Percentiles rank a stretch among this genome's conserved stretches.
Conservation (phyloP, 2,888 invertebrate species). For the Philereme transversata region DNA sequence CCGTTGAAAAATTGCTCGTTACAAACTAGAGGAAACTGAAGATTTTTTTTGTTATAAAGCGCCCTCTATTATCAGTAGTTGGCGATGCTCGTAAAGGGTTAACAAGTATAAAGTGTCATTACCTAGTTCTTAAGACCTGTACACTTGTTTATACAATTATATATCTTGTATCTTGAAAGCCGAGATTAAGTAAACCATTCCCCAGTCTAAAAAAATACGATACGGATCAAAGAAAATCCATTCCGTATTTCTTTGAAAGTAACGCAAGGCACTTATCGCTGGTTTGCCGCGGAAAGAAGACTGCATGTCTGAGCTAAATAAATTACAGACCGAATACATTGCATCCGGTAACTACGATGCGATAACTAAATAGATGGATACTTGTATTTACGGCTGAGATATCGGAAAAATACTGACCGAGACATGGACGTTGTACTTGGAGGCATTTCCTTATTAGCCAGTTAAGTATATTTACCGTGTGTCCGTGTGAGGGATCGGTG, state of each 20-base stretch:
- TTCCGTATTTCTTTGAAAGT: constrained; percentile 17
- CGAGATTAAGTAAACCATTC: too few relatives aligned
- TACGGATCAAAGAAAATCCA: background rate
- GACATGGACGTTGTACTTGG: background rate
- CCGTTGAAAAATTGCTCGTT: too few relatives aligned
- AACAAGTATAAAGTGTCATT: too few relatives aligned
- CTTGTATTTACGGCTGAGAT: constrained; percentile 12
- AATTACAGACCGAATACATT: constrained; percentile 30
- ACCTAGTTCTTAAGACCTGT: too few relatives aligned
- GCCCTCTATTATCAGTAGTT: too few relatives aligned
- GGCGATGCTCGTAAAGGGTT: too few relatives aligned
- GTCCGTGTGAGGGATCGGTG: too few relatives aligned
- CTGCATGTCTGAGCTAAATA: constrained; percentile 34
- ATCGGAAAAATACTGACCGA: constrained; percentile 10
- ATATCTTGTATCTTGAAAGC: too few relatives aligned
- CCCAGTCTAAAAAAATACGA: background rate
- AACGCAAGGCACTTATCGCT: constrained; percentile 19
- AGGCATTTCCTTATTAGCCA: background rate
- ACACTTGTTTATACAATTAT: too few relatives aligned
- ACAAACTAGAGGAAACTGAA: too few relatives aligned
- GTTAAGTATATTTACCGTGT: too few relatives aligned
- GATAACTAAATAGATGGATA: constrained; percentile 25
- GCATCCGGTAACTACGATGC: constrained; percentile 28
- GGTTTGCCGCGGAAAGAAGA: constrained; percentile 22
- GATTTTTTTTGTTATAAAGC: too few relatives aligned